Evolutionary conservation across 37 sponge, comb jelly and placozoan species (phyloP).

Genomic region (Diacarnus erythraeanus): DNA sequence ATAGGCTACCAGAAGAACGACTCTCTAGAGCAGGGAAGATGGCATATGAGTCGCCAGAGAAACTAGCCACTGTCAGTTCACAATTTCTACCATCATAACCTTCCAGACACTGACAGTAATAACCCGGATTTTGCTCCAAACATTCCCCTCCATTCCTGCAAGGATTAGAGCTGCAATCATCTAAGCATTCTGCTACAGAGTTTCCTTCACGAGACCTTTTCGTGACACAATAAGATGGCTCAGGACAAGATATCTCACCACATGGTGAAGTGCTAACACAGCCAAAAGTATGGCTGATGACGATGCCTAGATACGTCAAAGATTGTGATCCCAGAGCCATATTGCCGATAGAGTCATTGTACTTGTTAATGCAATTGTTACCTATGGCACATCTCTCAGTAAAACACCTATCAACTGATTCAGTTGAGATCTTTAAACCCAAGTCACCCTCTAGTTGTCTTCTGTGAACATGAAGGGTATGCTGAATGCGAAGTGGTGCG

Average conservation of each 20-base stretch:
- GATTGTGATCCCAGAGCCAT: constrained; percentile 6
- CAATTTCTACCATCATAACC: constrained; percentile 70
- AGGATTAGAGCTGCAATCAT: constrained; percentile 55
- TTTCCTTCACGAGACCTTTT: not conserved
- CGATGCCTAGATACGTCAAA: constrained; percentile 13
- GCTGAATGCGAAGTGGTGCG: constrained; percentile 39
- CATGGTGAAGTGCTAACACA: not conserved
- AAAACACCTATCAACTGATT: constrained; percentile 46
- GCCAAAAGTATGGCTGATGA: not conserved
- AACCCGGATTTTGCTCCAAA: constrained; percentile 60
- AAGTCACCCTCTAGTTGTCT: not conserved
- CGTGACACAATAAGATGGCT: constrained; percentile 35
- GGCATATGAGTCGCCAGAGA: constrained; percentile 41
- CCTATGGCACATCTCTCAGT: constrained; percentile 39
- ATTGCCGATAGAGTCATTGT: constrained; percentile 1
- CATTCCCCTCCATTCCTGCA: constrained; percentile 66
- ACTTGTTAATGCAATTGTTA: constrained; percentile 25
- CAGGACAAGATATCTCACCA: not conserved
- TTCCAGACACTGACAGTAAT: constrained; percentile 48
- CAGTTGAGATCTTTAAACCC: constrained; percentile 35
- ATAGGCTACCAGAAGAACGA: constrained; percentile 18
- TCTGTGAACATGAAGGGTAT: constrained; percentile 49
- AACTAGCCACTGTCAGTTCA: constrained; percentile 48
- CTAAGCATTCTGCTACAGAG: constrained; percentile 15
- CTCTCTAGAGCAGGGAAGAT: constrained; percentile 43